Evolutionary conservation across 1,140 invertebrate genomes (phyloP).

Genomic region (Plodia interpunctella): DNA sequence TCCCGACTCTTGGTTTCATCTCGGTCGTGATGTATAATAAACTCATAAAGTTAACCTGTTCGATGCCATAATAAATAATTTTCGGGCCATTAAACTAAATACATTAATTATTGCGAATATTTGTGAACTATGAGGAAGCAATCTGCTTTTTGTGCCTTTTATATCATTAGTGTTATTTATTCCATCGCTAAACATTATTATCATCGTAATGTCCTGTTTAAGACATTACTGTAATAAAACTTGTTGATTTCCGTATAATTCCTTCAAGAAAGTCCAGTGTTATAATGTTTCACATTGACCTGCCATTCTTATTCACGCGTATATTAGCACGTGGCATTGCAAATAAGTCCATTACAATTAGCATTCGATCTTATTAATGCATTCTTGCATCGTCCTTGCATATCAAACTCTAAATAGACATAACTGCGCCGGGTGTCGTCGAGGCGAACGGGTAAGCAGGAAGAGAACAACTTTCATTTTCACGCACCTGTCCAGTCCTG

Average conservation of each 20-base stretch:
- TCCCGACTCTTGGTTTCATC: slow-evolving; percentile 60
- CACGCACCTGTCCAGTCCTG: slow-evolving; percentile 67
- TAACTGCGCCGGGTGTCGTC: slow-evolving; percentile 28
- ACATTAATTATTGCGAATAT: no score
- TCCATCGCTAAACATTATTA: no score
- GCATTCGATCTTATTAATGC: slow-evolving; percentile 14
- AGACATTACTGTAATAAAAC: no score
- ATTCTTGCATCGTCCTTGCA: slow-evolving; percentile 44
- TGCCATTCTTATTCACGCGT: slow-evolving; percentile 1
- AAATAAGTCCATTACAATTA: not conserved
- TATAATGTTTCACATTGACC: not conserved
- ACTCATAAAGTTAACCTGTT: slow-evolving; percentile 7
- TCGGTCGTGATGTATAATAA: slow-evolving; percentile 28
- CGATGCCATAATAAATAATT: not conserved
- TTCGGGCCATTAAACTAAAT: not conserved
- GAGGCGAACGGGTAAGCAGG: slow-evolving; percentile 65
- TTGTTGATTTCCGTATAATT: no score
- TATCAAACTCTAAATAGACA: slow-evolving; percentile 38
- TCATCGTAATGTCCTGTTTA: no score
- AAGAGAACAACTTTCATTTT: slow-evolving; percentile 76
- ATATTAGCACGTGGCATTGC: not conserved
- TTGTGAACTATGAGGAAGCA: no score
- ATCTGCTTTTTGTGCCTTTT: no score
- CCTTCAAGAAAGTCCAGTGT: no score
- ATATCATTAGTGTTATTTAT: no score